phyloP scores from a whole-genome alignment of 2,113 vertebrate species.

The Colaptes auratus region DNA sequence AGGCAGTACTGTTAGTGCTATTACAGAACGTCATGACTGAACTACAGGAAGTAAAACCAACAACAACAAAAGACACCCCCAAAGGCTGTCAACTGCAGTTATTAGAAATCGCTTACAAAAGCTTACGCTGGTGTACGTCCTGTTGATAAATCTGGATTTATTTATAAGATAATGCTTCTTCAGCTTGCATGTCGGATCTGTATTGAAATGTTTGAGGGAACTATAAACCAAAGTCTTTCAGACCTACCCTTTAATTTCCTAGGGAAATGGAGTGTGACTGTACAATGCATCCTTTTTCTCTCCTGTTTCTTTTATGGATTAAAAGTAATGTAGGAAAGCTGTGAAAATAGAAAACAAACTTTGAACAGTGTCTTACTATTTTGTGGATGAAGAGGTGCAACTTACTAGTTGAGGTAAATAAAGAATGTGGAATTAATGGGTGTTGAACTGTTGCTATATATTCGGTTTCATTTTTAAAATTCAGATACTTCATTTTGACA shows the following conservation, averaged over 20 bases:
- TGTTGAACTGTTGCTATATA: neutral
- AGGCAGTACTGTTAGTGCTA: accelerated
- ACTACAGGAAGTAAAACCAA: neutral
- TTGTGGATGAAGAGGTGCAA: neutral
- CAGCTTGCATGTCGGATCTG: neutral
- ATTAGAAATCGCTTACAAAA: neutral
- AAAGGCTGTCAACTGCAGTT: accelerated
- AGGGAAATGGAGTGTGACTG: neutral
- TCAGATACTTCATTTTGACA: neutral
- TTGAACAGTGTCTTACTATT: neutral
- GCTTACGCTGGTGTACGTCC: neutral
- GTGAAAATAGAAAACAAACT: neutral
- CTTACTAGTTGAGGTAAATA: neutral
- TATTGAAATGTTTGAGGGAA: neutral
- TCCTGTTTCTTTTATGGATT: neutral
- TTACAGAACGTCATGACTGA: neutral
- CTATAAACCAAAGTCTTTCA: neutral
- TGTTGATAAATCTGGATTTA: neutral
- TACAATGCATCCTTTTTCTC: neutral
- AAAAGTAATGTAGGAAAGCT: neutral
- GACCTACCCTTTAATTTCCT: neutral
- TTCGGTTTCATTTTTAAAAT: neutral
- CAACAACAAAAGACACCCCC: neutral
- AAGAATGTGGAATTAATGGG: neutral
- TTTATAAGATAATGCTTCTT: neutral